Base-by-base conservation (phyloP, 2,797 vertebrate species). In the Limnodromus scolopaceus region DNA sequence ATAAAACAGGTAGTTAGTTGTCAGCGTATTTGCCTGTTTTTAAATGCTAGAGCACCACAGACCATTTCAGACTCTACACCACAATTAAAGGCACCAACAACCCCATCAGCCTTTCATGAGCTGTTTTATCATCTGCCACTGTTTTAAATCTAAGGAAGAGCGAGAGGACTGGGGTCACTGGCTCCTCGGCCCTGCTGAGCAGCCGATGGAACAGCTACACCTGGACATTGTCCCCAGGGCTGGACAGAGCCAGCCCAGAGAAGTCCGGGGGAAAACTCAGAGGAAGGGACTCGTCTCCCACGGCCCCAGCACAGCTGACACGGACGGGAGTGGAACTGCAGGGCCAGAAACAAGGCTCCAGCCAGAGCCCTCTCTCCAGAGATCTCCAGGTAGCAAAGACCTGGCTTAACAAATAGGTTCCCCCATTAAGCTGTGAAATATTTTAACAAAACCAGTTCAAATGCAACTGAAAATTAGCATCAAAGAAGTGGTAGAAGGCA, bases 371-470 rank as follows among this genome's bases (percentile, higher is more conserved):
- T 20, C 71, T 58, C 38, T 24, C 71, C 84, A 87, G 63, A 77
- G 28, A 54, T 51, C 51, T 63, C 39, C 81, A 80, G 41, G 34
- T 1, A 85, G 39, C 60, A 54, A 82, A 72, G 54, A 58, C 43
- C 68, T 68, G 36, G 43, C 34, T 66, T 66, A 80, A 83, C 34
- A 79, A 53, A 24, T 2, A 34, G 4, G 12, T 60, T 87, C 30
- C 24, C 16, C 38, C 19, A 39, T 22, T 71, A 74, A 77, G 38
- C 18, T 78, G 43, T 43, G 43, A 93, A 69, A 30, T 54, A 41
- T 45, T 92, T 89, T 79, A 91, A 85, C 53, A 89, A 85, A 93
- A 74, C 3, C 69, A 46, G 24, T 80, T 91, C 43, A 89, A 87
- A 70, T 19, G 38, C 51, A 94, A 55, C 48, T 49, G 36, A 57